phyloP scores from a whole-genome alignment of 2,797 vertebrate species.

The Nothura maculosa region DNA sequence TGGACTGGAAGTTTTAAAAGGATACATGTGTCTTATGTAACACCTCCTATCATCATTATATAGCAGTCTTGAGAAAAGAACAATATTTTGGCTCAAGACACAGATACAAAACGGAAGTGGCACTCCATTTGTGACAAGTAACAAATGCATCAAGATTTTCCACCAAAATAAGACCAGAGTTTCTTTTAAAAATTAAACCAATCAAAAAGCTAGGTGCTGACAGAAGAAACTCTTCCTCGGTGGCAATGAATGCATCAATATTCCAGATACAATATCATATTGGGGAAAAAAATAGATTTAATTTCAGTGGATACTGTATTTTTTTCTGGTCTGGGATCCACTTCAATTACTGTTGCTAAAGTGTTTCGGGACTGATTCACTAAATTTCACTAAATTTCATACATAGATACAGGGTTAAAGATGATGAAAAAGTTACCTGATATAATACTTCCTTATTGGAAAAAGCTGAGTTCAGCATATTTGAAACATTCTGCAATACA shows the following conservation, averaged over 20 bases:
- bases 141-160: neutral
- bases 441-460: neutral
- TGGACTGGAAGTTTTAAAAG: neutral
- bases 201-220: neutral
- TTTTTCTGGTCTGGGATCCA: neutral
- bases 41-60: neutral
- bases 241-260: neutral
- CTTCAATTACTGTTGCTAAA: neutral
- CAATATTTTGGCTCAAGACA: fast-evolving
- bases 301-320: neutral
- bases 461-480: neutral
- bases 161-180: neutral
- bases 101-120: neutral
- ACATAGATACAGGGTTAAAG: neutral
- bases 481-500: neutral
- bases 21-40: neutral
- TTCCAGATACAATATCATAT: neutral
- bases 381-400: neutral
- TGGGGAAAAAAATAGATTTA: neutral
- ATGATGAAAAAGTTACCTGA: neutral
- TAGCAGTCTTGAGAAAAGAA: neutral
- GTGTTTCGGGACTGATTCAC: neutral
- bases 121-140: neutral
- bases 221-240: neutral
- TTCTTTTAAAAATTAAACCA: neutral